Conservation (phyloP, 2,888 invertebrate genomes). For the Aromia moschata region DNA sequence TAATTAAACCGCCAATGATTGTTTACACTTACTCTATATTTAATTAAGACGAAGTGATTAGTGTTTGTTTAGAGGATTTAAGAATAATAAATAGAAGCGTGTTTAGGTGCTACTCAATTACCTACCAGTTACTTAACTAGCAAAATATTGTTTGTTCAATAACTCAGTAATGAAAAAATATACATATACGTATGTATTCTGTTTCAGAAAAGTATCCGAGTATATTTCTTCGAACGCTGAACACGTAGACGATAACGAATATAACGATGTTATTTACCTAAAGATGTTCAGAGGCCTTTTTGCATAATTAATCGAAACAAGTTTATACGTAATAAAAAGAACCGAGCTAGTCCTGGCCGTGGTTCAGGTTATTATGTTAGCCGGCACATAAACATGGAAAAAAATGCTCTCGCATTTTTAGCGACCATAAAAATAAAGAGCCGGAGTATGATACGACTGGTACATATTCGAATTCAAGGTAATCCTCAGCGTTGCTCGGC, state of each 20-base stretch:
- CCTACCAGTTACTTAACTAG: background rate
- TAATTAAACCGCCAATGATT: background rate
- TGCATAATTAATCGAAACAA: background rate
- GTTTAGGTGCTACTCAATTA: background rate
- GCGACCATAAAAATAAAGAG: background rate
- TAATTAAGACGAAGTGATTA: background rate
- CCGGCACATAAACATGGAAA: background rate
- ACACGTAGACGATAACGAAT: background rate
- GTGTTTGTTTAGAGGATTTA: background rate
- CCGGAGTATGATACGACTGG: constrained; percentile 29
- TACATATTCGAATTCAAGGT: constrained; percentile 33
- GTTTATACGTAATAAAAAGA: background rate
- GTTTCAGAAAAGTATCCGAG: background rate
- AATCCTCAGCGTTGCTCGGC: constrained; percentile 26
- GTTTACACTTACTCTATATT: background rate
- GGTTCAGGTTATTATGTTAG: background rate
- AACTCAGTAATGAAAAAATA: background rate
- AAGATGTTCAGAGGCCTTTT: background rate
- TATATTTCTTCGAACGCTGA: background rate
- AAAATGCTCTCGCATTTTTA: background rate
- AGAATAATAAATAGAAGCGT: background rate
- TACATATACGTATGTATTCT: no score
- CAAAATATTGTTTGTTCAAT: background rate
- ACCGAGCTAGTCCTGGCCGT: background rate
- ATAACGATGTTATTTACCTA: constrained; percentile 1